Conservation (phyloP, 1,140 invertebrate genomes). For the Cydia strobilella region DNA sequence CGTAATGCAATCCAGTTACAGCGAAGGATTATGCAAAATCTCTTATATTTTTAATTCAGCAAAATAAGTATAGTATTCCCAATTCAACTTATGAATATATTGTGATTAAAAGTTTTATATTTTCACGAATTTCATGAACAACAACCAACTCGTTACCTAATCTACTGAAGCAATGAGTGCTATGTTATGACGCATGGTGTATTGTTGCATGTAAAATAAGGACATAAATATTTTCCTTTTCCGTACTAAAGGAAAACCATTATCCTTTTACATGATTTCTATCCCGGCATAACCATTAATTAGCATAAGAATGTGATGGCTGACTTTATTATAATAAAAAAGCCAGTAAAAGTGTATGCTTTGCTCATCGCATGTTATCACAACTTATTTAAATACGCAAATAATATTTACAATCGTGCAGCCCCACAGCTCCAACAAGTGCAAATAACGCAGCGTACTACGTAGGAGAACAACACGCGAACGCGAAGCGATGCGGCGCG, state of each 20-base stretch:
- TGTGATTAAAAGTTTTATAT: not conserved
- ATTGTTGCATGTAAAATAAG: constrained; percentile 44
- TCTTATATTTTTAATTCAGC: not conserved
- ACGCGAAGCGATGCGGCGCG: no score
- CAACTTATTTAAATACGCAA: no score
- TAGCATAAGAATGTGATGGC: not conserved
- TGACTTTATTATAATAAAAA: not conserved
- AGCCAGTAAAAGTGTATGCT: not conserved
- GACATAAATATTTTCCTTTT: constrained; percentile 47
- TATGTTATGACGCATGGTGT: not conserved
- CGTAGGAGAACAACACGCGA: no score
- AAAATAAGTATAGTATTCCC: not conserved
- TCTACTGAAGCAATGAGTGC: not conserved
- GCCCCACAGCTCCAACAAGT: not conserved
- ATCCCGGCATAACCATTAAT: not conserved
- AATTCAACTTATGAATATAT: not conserved
- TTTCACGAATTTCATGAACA: not conserved
- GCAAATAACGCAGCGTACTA: no score
- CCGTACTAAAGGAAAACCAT: constrained; percentile 19
- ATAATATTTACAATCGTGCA: not conserved
- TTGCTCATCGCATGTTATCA: not conserved
- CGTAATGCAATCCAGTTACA: constrained; percentile 27
- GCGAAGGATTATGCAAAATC: not conserved
- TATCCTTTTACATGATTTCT: not conserved
- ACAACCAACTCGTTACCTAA: not conserved